A percentile compares a stretch with the other conserved stretches of the same genome.
These are phyloP conservation scores for Caradrina kadenii DNA, from an alignment of 2,888 invertebrate species.

Conservation along the genomic window DNA sequence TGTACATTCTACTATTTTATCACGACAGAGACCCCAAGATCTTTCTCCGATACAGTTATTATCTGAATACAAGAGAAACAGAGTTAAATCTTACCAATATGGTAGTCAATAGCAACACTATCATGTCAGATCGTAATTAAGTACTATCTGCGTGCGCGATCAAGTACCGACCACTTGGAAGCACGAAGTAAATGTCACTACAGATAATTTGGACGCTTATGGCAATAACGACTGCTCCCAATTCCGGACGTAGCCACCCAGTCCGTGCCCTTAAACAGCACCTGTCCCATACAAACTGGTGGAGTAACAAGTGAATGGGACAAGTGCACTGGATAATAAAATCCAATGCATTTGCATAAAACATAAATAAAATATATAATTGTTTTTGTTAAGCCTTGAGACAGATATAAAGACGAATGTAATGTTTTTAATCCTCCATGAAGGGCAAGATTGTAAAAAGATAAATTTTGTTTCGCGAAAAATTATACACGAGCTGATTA, in stretches of 20 bases:
- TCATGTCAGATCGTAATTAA: slow-evolving; percentile 55
- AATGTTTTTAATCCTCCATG: slow-evolving; percentile 34
- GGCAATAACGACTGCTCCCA: slow-evolving; percentile 63
- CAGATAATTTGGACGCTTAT: slow-evolving; percentile 65
- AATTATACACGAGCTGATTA: slow-evolving; percentile 13
- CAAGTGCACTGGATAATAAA: slow-evolving; percentile 40
- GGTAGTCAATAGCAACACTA: slow-evolving; percentile 37
- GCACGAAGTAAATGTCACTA: slow-evolving; percentile 62
- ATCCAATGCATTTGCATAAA: slow-evolving; percentile 28
- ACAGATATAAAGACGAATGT: slow-evolving; percentile 43
- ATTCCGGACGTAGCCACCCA: slow-evolving; percentile 51
- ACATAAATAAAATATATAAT: slow-evolving; percentile 12
- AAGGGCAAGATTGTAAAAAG: slow-evolving; percentile 27
- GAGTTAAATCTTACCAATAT: slow-evolving; percentile 35
- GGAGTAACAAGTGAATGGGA: slow-evolving; percentile 44
- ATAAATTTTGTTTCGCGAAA: slow-evolving; percentile 11
- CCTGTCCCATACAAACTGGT: slow-evolving; percentile 46
- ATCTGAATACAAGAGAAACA: neutral
- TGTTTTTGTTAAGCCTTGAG: slow-evolving; percentile 55
- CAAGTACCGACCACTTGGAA: slow-evolving; percentile 23
- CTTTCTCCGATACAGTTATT: slow-evolving; percentile 14
- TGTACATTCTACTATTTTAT: neutral
- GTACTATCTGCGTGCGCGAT: slow-evolving; percentile 57
- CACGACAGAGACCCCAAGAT: neutral
- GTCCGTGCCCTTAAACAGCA: slow-evolving; percentile 56